Evolutionary conservation across 2,113 vertebrate genomes (phyloP).

Genomic region (Tautogolabrus adspersus): DNA sequence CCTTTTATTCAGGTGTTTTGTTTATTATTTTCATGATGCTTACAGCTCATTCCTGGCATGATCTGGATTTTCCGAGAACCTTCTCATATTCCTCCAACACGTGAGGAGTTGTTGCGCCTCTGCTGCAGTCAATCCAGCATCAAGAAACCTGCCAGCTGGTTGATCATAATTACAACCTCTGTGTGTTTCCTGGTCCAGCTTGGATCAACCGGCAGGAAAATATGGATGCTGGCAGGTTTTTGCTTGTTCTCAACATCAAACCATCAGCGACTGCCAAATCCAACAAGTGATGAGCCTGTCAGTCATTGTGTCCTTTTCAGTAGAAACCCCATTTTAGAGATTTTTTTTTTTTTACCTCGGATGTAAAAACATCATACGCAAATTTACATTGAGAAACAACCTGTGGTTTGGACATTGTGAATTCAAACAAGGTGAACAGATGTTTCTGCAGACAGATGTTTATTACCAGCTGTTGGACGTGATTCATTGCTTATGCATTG

Average conservation of each 20-base stretch:
- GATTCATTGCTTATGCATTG: constrained; percentile 56
- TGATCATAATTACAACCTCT: constrained; percentile 52
- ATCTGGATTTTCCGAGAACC: neutral
- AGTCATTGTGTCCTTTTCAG: constrained; percentile 13
- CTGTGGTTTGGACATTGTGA: constrained; percentile 27
- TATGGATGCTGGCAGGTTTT: constrained; percentile 6
- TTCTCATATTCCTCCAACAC: neutral
- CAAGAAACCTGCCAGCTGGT: constrained; percentile 24
- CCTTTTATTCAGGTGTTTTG: neutral
- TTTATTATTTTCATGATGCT: neutral
- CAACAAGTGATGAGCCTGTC: constrained; percentile 28
- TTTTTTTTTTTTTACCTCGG: no score
- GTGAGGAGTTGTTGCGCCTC: neutral
- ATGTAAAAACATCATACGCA: constrained; percentile 10
- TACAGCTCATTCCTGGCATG: neutral
- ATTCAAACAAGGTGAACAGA: constrained; percentile 42
- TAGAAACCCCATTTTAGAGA: neutral
- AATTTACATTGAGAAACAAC: constrained; percentile 26
- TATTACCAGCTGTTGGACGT: constrained; percentile 43
- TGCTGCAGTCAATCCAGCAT: constrained; percentile 11
- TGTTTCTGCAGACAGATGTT: constrained; percentile 55
- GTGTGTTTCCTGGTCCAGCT: constrained; percentile 22
- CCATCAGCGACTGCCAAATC: constrained; percentile 32
- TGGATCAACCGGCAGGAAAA: constrained; percentile 15
- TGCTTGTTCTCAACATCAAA: constrained; percentile 20